These are phyloP conservation scores for Orchesella cincta DNA, from an alignment of 1,140 invertebrate genomes.

Conservation along the genomic window DNA sequence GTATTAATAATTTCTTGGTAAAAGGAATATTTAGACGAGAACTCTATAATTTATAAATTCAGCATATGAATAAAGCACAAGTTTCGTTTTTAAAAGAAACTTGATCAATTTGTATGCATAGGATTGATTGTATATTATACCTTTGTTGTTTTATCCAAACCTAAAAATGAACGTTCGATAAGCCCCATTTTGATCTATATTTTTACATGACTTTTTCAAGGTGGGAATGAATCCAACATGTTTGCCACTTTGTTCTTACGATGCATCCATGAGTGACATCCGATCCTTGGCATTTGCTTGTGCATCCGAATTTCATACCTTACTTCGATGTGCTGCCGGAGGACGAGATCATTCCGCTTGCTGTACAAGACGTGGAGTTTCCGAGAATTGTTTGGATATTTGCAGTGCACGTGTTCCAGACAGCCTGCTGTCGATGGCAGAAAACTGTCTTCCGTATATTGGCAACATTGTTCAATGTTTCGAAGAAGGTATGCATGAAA, in stretches of 20 bases:
- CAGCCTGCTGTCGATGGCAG: constrained; percentile 59
- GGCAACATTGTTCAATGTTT: constrained; percentile 82
- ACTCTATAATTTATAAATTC: too few relatives aligned
- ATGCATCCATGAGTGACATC: constrained; percentile 72
- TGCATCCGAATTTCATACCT: constrained; percentile 67
- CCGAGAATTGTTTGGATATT: constrained; percentile 68
- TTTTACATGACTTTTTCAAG: constrained; percentile 27
- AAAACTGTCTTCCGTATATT: constrained; percentile 72
- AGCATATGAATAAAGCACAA: too few relatives aligned
- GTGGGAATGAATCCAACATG: constrained; percentile 71
- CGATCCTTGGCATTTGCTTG: constrained; percentile 67
- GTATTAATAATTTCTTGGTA: too few relatives aligned
- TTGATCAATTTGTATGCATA: too few relatives aligned
- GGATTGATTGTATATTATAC: too few relatives aligned
- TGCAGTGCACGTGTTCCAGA: constrained; percentile 70
- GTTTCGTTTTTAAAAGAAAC: too few relatives aligned
- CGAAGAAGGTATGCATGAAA: constrained; percentile 68
- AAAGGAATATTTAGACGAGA: too few relatives aligned
- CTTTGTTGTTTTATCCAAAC: too few relatives aligned
- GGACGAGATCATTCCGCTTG: constrained; percentile 69
- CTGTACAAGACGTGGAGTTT: constrained; percentile 69
- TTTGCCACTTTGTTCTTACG: constrained; percentile 77
- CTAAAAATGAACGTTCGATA: too few relatives aligned
- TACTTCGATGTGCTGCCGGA: constrained; percentile 66
- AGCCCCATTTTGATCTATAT: background rate